These are phyloP conservation scores for Hoplias malabaricus DNA, from an alignment of 2,113 vertebrate species.

Conservation along the genomic window DNA sequence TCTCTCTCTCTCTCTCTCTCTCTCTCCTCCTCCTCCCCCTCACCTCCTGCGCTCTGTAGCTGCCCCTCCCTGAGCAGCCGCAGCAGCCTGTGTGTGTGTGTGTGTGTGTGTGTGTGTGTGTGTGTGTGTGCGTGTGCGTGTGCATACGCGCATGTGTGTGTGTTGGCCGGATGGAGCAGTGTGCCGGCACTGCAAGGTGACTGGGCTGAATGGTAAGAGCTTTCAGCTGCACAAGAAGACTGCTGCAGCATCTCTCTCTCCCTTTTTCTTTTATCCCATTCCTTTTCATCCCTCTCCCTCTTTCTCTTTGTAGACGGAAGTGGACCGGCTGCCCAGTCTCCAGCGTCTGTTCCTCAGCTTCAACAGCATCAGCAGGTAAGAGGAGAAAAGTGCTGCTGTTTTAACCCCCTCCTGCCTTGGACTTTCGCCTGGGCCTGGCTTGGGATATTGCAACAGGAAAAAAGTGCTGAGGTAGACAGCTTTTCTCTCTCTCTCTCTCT, in stretches of 20 bases:
- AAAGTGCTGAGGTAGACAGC: slow-evolving; percentile 43
- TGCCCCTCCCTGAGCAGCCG: slow-evolving; percentile 49
- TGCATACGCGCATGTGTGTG: slow-evolving; percentile 59
- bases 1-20: background rate
- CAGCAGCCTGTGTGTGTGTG: slow-evolving; percentile 21
- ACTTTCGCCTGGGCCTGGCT: slow-evolving; percentile 35
- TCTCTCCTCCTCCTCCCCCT: slow-evolving; percentile 2
- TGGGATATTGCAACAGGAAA: background rate
- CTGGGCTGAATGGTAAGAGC: slow-evolving; percentile 68
- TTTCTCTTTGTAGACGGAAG: slow-evolving; percentile 83
- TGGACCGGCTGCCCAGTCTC: slow-evolving; percentile 90
- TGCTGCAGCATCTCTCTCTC: slow-evolving; percentile 53
- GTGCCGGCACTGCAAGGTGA: slow-evolving; percentile 76
- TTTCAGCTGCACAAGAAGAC: slow-evolving; percentile 48
- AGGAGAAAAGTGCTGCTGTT: slow-evolving; percentile 22
- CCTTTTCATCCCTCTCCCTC: slow-evolving; percentile 23
- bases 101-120: slow-evolving; percentile 18
- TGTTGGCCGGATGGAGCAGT: slow-evolving; percentile 73
- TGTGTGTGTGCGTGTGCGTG: slow-evolving; percentile 27
- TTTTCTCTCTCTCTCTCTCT: background rate
- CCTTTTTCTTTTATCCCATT: slow-evolving; percentile 35
- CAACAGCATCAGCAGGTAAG: slow-evolving; percentile 97
- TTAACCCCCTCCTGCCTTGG: slow-evolving; percentile 59
- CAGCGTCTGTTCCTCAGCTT: slow-evolving; percentile 95
- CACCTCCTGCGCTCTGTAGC: slow-evolving; percentile 22